These are phyloP conservation scores for Drosophila nannoptera DNA, from an alignment of 1,140 invertebrate genomes.

Conservation along the genomic window DNA sequence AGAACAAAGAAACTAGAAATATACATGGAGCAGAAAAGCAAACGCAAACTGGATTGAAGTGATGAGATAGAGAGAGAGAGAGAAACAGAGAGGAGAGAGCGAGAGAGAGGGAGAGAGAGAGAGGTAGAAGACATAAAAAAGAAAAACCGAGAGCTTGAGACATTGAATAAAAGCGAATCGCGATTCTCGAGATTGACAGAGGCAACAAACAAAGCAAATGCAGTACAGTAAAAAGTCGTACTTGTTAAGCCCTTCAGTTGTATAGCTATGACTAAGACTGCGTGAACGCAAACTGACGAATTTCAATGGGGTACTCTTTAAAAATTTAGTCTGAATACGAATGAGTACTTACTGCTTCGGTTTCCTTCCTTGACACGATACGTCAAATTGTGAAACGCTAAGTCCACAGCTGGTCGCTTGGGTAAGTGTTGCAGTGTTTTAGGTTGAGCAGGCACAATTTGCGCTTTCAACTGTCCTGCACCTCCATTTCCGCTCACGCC, in stretches of 20 bases:
- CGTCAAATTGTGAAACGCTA: constrained; percentile 90
- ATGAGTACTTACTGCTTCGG: constrained; percentile 86
- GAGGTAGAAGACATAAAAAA: no score
- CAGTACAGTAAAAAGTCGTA: background rate
- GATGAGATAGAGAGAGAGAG: constrained; percentile 24
- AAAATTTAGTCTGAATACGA: background rate
- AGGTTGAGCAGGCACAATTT: constrained; percentile 82
- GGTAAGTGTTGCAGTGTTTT: constrained; percentile 90
- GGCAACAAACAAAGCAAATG: constrained; percentile 3
- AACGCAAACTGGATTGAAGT: constrained; percentile 52
- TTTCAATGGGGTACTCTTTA: background rate
- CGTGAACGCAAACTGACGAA: background rate
- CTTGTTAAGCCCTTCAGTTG: constrained; percentile 2
- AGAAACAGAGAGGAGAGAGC: no score
- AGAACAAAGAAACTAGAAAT: constrained; percentile 72
- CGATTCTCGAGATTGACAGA: constrained; percentile 12
- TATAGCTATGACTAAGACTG: background rate
- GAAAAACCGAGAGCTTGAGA: constrained; percentile 14
- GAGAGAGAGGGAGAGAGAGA: no score
- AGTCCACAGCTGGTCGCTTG: constrained; percentile 90
- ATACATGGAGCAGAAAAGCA: constrained; percentile 45
- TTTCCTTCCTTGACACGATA: constrained; percentile 91
- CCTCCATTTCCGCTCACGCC: constrained; percentile 45
- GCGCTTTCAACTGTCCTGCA: constrained; percentile 57
- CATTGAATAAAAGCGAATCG: constrained; percentile 9